Percentiles rank a stretch among this genome's conserved stretches.
phyloP scores from a whole-genome alignment of 1,140 invertebrate species.

The Drosophila parabipectinata region DNA sequence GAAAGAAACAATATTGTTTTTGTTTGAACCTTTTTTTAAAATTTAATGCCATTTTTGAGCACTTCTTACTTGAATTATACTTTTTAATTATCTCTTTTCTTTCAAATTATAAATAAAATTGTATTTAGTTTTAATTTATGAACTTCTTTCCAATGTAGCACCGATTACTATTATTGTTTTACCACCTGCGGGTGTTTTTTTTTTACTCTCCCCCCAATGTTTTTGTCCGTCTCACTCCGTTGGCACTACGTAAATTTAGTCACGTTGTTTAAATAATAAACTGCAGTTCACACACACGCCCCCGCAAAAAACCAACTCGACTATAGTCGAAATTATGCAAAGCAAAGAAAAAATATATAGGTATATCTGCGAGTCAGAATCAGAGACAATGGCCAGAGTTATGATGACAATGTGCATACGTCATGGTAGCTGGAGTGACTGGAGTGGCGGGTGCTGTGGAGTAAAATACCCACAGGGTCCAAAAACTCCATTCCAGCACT shows the following conservation, averaged over 20 bases:
- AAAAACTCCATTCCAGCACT: constrained; percentile 31
- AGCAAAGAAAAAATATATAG: constrained; percentile 48
- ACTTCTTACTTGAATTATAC: no score
- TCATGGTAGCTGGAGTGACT: constrained; percentile 26
- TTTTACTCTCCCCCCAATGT: not conserved
- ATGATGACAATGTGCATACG: constrained; percentile 77
- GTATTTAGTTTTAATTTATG: no score
- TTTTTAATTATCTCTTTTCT: not conserved
- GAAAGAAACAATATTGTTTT: no score
- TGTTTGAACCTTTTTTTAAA: no score
- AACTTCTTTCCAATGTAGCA: constrained; percentile 21
- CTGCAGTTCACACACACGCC: constrained; percentile 58
- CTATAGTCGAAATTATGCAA: constrained; percentile 65
- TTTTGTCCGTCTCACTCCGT: constrained; percentile 16
- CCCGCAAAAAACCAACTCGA: constrained; percentile 20
- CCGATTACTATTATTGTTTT: constrained; percentile 72
- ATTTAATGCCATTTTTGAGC: no score
- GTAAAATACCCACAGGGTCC: not conserved
- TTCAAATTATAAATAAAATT: no score
- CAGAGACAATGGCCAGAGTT: constrained; percentile 65
- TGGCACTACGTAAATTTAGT: constrained; percentile 77
- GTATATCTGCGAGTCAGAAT: constrained; percentile 48
- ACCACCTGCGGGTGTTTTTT: constrained; percentile 62
- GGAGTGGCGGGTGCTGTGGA: not conserved
- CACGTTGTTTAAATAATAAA: constrained; percentile 81